phyloP scores from a whole-genome alignment of 1,140 invertebrate genomes.

The Orius insidiosus region DNA sequence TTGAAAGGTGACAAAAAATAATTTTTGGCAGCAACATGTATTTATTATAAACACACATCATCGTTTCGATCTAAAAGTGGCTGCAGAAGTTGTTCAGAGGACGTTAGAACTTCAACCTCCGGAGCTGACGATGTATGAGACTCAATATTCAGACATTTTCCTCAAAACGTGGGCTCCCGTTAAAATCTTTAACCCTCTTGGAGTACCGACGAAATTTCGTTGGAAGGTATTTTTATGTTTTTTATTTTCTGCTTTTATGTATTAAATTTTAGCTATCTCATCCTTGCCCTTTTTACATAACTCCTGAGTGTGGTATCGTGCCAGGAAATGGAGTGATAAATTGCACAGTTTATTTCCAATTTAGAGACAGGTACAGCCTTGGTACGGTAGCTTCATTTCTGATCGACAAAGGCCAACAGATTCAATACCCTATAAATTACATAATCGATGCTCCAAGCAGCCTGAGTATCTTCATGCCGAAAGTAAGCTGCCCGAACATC shows the following conservation, averaged over 20 bases:
- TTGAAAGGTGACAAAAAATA: too few species aligned
- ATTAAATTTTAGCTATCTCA: not conserved
- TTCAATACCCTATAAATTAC: not conserved
- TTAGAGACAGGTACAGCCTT: not conserved
- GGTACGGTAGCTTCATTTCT: not conserved
- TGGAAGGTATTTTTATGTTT: slow-evolving; percentile 9
- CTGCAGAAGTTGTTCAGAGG: slow-evolving; percentile 21
- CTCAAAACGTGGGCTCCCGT: slow-evolving; percentile 1
- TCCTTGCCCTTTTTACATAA: slow-evolving; percentile 15
- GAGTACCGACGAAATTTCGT: slow-evolving; percentile 1
- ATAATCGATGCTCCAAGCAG: not conserved
- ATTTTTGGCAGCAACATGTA: slow-evolving; percentile 14
- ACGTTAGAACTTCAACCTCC: slow-evolving; percentile 17
- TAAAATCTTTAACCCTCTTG: slow-evolving; percentile 10
- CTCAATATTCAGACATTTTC: slow-evolving; percentile 10
- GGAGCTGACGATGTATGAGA: slow-evolving; percentile 4
- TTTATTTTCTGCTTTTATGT: too few species aligned
- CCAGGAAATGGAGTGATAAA: slow-evolving; percentile 15
- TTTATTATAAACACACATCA: slow-evolving; percentile 24
- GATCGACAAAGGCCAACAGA: not conserved
- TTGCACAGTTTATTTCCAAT: slow-evolving; percentile 10
- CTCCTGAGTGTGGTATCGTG: slow-evolving; percentile 19
- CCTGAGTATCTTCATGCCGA: not conserved
- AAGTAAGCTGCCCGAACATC: slow-evolving; percentile 1
- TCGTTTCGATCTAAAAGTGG: slow-evolving; percentile 20